These are phyloP conservation scores for Eristalinus aeneus DNA, from an alignment of 2,888 invertebrate species.

Conservation along the genomic window DNA sequence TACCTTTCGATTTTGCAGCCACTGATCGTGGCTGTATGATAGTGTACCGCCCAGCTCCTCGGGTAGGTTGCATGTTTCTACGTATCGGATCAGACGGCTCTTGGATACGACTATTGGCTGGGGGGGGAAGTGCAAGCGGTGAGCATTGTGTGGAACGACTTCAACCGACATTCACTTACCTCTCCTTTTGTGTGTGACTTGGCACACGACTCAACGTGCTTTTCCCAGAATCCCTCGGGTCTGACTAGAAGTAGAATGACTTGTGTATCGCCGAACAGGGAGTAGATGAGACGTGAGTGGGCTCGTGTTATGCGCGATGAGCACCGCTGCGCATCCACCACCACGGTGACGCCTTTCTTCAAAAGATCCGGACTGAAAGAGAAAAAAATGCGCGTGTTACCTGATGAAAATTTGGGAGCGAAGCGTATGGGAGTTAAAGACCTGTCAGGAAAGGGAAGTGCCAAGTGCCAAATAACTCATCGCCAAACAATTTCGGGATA, in stretches of 20 bases:
- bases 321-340: slow-evolving; percentile 85
- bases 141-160: neutral
- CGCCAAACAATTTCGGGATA: too few species aligned
- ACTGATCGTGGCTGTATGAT: slow-evolving; percentile 86
- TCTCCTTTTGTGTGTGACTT: slow-evolving; percentile 84
- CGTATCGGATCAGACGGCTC: slow-evolving; percentile 85
- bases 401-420: too few species aligned
- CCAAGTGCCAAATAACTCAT: neutral
- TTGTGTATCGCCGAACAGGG: slow-evolving; percentile 81
- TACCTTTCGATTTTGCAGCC: slow-evolving; percentile 90
- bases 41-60: slow-evolving; percentile 87
- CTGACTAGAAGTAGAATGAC: slow-evolving; percentile 85
- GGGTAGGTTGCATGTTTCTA: slow-evolving; percentile 87
- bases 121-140: slow-evolving; percentile 33
- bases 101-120: slow-evolving; percentile 88
- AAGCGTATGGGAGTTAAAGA: too few species aligned
- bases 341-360: slow-evolving; percentile 83
- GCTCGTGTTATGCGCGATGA: slow-evolving; percentile 84
- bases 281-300: slow-evolving; percentile 83
- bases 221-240: slow-evolving; percentile 89
- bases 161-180: slow-evolving; percentile 74
- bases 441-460: neutral
- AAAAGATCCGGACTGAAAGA: slow-evolving; percentile 74
- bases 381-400: neutral
- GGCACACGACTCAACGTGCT: slow-evolving; percentile 87